Evolutionary conservation across 2,113 vertebrate genomes (phyloP), one percentile per base, ranked within the genome.

Genomic region (Lasiurus borealis): DNA sequence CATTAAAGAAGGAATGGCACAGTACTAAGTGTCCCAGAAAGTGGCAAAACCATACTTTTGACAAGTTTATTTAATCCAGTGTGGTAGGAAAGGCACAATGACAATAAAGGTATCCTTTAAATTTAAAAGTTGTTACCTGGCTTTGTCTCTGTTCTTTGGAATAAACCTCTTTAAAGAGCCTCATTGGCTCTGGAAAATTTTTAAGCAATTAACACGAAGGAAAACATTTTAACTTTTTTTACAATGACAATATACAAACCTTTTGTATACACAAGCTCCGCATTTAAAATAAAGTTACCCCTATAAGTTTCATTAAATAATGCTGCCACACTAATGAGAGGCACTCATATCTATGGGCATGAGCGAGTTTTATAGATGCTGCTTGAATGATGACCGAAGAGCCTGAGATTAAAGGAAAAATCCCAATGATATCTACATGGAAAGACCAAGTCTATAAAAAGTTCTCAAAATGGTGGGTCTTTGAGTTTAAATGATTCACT

Each of bases 221-320:
- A 90, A 6, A 0, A 54, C 92, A 29, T 73, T 92, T 88, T 90
- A 97, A 90, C 40, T 87, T 93, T 29, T 96, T 98, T 98, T 97
- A 98, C 96, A 98, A 40, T 97, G 95, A 97, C 98, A 98, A 98
- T 98, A 97, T 92, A 98, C 97, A 98, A 57, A 68, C 92, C 36
- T 94, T 85, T 23, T 81, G 57, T 96, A 85, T 85, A 93, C 48
- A 93, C 18, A 81, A 54, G 13, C 31, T 40, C 23, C 13, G 6
- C 19, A 4, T 16, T 89, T 87, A 93, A 96, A 95, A 88, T 92
- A 94, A 93, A 93, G 76, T 93, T 93, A 9, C 54, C 94, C 80
- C 44, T 95, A 27, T 77, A 94, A 97, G 29, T 93, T 92, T 96
- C 13, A 48, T 96, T 97, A 94, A 31, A 50, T 92, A 98, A 97